Percentiles rank a stretch among this genome's conserved stretches.
These are phyloP conservation scores for Hydrotaea diabolus DNA, from an alignment of 2,888 invertebrate genomes.

Conservation along the genomic window DNA sequence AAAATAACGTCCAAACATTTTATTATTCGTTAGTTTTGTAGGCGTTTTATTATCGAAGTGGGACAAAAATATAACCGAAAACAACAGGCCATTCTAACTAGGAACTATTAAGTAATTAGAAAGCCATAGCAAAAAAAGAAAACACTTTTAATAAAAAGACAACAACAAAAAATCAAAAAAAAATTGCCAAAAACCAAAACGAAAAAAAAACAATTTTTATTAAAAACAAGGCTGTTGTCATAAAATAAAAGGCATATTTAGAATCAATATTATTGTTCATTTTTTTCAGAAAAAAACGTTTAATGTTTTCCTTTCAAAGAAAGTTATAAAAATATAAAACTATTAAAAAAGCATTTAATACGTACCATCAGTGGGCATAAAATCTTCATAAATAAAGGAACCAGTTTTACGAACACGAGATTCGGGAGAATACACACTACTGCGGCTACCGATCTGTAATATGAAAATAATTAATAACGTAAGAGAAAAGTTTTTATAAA, in stretches of 20 bases:
- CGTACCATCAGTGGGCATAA: constrained; percentile 99
- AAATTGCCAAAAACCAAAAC: constrained; percentile 53
- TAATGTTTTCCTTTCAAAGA: constrained; percentile 20
- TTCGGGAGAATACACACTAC: constrained; percentile 98
- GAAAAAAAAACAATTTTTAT: constrained; percentile 35
- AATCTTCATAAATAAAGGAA: constrained; percentile 99
- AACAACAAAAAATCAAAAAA: constrained; percentile 52
- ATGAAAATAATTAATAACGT: constrained; percentile 53
- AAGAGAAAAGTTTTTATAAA: background rate
- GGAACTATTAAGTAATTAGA: constrained; percentile 12
- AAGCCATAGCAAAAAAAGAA: constrained; percentile 40
- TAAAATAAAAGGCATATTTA: constrained; percentile 37
- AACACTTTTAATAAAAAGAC: constrained; percentile 22
- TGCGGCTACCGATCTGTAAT: constrained; percentile 95
- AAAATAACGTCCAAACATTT: background rate
- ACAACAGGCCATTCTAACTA: constrained; percentile 49
- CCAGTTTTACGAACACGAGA: constrained; percentile 97
- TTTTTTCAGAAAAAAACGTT: constrained; percentile 42
- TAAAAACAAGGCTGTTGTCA: constrained; percentile 40
- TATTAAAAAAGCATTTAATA: constrained; percentile 55
- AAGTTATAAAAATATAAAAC: constrained; percentile 46
- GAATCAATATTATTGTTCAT: constrained; percentile 41
- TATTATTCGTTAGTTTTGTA: background rate
- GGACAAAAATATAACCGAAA: constrained; percentile 41
- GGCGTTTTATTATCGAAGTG: background rate